Percentiles rank a stretch among this genome's conserved stretches.
Conservation (phyloP, 2,888 invertebrate genomes). For the Pycnomerus fuliginosus region DNA sequence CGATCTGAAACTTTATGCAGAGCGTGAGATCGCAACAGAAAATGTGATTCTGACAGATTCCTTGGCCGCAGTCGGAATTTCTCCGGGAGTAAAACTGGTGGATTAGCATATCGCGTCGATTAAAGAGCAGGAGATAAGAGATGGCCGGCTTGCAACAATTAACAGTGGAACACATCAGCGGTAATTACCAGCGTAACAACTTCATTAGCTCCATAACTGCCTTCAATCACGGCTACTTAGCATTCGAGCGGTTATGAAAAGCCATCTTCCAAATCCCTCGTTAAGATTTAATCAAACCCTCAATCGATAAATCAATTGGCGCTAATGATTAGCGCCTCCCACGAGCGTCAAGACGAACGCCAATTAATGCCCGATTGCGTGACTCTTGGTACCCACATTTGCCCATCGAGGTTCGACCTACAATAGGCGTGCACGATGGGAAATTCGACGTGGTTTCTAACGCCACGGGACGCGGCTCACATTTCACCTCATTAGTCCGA, state of each 20-base stretch:
- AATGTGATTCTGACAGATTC: too few relatives aligned
- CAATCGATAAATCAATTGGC: slow-evolving; percentile 41
- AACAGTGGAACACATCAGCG: slow-evolving; percentile 31
- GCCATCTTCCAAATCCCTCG: too few relatives aligned
- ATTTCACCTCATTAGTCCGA: too few relatives aligned
- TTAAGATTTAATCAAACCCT: too few relatives aligned
- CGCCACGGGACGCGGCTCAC: too few relatives aligned
- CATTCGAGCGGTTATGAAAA: too few relatives aligned
- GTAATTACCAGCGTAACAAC: slow-evolving; percentile 32
- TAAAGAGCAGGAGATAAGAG: slow-evolving; percentile 26
- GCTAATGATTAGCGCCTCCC: slow-evolving; percentile 42
- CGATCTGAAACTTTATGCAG: too few relatives aligned
- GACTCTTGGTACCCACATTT: slow-evolving; percentile 36
- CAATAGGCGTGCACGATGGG: too few relatives aligned
- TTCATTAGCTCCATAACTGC: slow-evolving; percentile 29
- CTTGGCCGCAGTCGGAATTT: too few relatives aligned
- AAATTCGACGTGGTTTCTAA: too few relatives aligned
- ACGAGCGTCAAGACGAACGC: slow-evolving; percentile 37
- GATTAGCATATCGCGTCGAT: slow-evolving; percentile 34
- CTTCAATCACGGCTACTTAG: slow-evolving; percentile 16
- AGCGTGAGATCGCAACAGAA: too few relatives aligned
- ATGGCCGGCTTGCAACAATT: slow-evolving; percentile 32
- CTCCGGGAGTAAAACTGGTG: slow-evolving; percentile 29
- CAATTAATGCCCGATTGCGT: slow-evolving; percentile 39
- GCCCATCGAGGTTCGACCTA: slow-evolving; percentile 30